Evolutionary conservation across 2,113 vertebrate genomes (phyloP), one percentile per base, ranked within the genome.

Genomic region (Salvelinus fontinalis): DNA sequence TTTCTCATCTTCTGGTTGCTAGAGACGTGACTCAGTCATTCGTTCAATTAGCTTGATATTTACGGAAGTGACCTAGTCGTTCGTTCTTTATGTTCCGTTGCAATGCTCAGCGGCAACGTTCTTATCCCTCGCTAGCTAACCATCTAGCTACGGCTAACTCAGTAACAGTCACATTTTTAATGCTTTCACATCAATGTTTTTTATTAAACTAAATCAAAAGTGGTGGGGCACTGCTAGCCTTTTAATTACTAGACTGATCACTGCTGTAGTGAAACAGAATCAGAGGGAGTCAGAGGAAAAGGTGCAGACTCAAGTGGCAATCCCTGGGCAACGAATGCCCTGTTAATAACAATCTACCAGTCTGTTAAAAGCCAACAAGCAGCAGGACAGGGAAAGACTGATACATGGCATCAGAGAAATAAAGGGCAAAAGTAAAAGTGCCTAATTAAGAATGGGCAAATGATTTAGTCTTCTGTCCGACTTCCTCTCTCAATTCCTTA

Each of bases 341-440:
- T 81, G 87, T 86, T 89, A 88, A 89, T 89, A 88, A 87, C 85
- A 83, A 72, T 84, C 78, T 77, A 78, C 80, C 69, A 75, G 57
- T 69, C 69, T 83, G 81, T 67, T 81, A 81, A 78, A 81, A 71
- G 59, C 20, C 51, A 70, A 75, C 49, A 77, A 81, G 74, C 69
- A 48, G 65, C 67, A 24, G 57, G 81, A 78, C 80, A 83, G 74
- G 76, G 39, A 69, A 79, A 81, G 75, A 88, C 59, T 74, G 67
- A 85, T 84, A 79, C 44, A 54, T 20, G 54, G 79, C 74, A 75
- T 81, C 73, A 65, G 49, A 24, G 22, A 82, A 71, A 75, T 57
- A 67, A 49, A 75, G 49, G 48, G 81, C 54, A 76, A 29, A 62
- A 73, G 48, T 49, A 71, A 82, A 88, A 70, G 22, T 68, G 76